Evolutionary conservation across 2,888 invertebrate genomes (phyloP).

Genomic region (Chrysolina haemoptera): DNA sequence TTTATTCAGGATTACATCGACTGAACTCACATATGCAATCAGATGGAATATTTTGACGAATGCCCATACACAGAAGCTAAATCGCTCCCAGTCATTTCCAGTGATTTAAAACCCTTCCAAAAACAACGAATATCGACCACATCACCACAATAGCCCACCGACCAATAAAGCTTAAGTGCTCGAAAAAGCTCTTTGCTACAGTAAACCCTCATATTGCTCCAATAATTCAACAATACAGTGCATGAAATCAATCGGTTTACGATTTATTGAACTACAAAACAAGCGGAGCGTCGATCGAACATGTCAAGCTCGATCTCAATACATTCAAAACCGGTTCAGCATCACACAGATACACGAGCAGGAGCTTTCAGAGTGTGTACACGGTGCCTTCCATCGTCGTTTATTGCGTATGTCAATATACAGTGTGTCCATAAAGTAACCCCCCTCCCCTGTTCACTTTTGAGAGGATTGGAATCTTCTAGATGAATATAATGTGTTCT

Average conservation of each 20-base stretch:
- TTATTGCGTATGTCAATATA: too few species aligned
- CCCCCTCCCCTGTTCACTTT: too few species aligned
- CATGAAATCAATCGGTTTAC: slow-evolving; percentile 22
- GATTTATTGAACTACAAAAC: slow-evolving; percentile 24
- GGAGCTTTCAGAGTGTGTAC: background rate
- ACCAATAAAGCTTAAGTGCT: slow-evolving; percentile 20
- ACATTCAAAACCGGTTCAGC: slow-evolving; percentile 13
- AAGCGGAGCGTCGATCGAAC: slow-evolving; percentile 17
- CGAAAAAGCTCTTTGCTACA: slow-evolving; percentile 15
- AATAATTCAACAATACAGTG: slow-evolving; percentile 23
- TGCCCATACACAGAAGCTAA: background rate
- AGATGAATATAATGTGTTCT: too few species aligned
- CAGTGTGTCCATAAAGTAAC: too few species aligned
- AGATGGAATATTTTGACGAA: too few species aligned
- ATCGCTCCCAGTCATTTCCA: background rate
- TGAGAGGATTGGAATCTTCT: too few species aligned
- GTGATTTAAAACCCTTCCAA: background rate
- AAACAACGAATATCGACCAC: background rate
- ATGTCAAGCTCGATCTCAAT: slow-evolving; percentile 20
- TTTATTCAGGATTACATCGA: too few species aligned
- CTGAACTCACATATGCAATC: too few species aligned
- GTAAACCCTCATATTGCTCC: slow-evolving; percentile 16
- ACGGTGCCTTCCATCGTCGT: too few species aligned
- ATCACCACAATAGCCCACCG: background rate
- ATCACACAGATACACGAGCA: background rate